phyloP scores from a whole-genome alignment of 2,888 invertebrate genomes.

The Lobophora halterata region DNA sequence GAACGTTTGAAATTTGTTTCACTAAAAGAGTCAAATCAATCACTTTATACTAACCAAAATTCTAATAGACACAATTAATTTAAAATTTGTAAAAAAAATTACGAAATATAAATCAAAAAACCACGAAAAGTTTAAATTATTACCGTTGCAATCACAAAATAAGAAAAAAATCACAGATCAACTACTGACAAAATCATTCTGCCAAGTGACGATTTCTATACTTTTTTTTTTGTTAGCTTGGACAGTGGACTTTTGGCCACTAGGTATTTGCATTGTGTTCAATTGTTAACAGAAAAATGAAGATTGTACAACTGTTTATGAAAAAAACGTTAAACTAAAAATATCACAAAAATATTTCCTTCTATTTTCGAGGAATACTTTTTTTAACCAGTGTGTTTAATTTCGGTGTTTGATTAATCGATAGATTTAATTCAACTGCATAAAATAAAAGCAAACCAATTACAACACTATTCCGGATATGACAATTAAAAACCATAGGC shows the following conservation, averaged over 20 bases:
- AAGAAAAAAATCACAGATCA: no score
- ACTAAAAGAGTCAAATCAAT: slow-evolving; percentile 75
- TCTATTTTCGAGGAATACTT: no score
- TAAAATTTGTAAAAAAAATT: slow-evolving; percentile 42
- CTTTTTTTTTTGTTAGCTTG: slow-evolving; percentile 18
- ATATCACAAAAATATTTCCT: no score
- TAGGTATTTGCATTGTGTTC: slow-evolving; percentile 1
- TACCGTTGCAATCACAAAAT: slow-evolving; percentile 63
- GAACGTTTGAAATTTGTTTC: slow-evolving; percentile 80
- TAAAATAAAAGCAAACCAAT: no score
- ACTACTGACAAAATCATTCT: no score
- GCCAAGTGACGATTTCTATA: slow-evolving; percentile 62
- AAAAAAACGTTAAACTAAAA: no score
- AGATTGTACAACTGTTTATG: no score
- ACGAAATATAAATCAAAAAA: slow-evolving; percentile 37
- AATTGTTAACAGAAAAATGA: slow-evolving; percentile 1
- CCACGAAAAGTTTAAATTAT: slow-evolving; percentile 54
- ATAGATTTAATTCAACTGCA: no score
- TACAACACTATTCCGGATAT: no score
- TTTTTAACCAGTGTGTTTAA: no score
- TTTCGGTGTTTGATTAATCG: no score
- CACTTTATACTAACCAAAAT: slow-evolving; percentile 47
- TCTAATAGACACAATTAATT: slow-evolving; percentile 42
- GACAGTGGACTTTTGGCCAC: slow-evolving; percentile 1
- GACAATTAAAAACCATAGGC: no score